Conservation (phyloP, 2,113 vertebrate species). For the Oenanthe oenanthe region DNA sequence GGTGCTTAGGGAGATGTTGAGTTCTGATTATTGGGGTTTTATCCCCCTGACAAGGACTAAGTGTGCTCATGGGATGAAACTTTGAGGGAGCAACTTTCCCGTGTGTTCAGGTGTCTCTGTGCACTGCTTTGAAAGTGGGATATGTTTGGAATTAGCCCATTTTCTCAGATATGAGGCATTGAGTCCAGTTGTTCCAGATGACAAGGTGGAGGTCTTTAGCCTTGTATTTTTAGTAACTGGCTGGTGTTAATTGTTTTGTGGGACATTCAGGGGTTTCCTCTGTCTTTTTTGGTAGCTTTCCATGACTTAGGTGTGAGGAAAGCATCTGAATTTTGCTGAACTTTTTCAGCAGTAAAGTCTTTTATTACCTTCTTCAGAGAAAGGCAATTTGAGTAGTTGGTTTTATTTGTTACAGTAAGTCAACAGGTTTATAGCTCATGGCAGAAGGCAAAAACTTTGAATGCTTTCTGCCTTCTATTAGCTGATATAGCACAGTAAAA, state of each 20-base stretch:
- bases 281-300: background rate
- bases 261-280: background rate
- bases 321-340: slow-evolving; percentile 20
- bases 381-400: background rate
- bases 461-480: background rate
- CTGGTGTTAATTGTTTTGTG: background rate
- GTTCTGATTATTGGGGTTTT: background rate
- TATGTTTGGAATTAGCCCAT: background rate
- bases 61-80: background rate
- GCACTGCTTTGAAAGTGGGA: background rate
- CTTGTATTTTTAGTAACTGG: background rate
- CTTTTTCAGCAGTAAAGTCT: slow-evolving; percentile 6
- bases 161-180: background rate
- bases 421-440: background rate
- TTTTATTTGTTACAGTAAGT: background rate
- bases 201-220: background rate
- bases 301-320: background rate
- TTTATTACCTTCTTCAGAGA: background rate
- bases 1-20: background rate
- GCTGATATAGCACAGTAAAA: background rate
- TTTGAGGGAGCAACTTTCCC: background rate
- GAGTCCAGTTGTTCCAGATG: background rate
- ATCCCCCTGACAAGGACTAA: background rate
- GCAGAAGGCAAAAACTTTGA: background rate
- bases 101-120: background rate